These are phyloP conservation scores for Halictus rubicundus DNA, from an alignment of 1,140 invertebrate species.

Conservation along the genomic window DNA sequence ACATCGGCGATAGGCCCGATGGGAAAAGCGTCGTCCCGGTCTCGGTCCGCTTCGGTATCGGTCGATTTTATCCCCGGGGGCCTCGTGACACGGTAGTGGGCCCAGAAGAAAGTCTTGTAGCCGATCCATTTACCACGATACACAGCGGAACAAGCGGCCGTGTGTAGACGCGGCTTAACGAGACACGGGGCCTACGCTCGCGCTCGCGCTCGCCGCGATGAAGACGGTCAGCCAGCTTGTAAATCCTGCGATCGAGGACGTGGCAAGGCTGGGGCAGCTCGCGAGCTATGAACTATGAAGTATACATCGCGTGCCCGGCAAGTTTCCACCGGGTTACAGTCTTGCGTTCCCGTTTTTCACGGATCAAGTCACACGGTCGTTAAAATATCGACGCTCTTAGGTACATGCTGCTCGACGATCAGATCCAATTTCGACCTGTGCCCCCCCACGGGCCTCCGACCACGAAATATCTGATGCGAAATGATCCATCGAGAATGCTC, in stretches of 20 bases:
- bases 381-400: not conserved
- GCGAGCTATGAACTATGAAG: not conserved
- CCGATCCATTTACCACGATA: slow-evolving; percentile 39
- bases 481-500: no score
- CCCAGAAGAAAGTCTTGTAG: slow-evolving; percentile 32
- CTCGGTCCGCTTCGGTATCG: slow-evolving; percentile 11
- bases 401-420: not conserved
- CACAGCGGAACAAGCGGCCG: not conserved
- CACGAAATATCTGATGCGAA: not conserved
- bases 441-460: not conserved
- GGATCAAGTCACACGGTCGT: slow-evolving; percentile 5
- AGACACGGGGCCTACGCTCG: not conserved
- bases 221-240: slow-evolving; percentile 37
- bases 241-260: slow-evolving; percentile 24
- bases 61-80: slow-evolving; percentile 31
- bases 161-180: slow-evolving; percentile 30
- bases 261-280: slow-evolving; percentile 5
- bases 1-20: slow-evolving; percentile 45
- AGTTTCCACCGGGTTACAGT: slow-evolving; percentile 12
- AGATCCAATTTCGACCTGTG: slow-evolving; percentile 7
- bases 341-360: slow-evolving; percentile 21
- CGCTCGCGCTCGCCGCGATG: not conserved
- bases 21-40: slow-evolving; percentile 22
- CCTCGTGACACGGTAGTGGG: slow-evolving; percentile 30
- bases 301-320: not conserved